These are phyloP conservation scores for Nicator chloris DNA, from an alignment of 2,113 vertebrate species.

Conservation along the genomic window DNA sequence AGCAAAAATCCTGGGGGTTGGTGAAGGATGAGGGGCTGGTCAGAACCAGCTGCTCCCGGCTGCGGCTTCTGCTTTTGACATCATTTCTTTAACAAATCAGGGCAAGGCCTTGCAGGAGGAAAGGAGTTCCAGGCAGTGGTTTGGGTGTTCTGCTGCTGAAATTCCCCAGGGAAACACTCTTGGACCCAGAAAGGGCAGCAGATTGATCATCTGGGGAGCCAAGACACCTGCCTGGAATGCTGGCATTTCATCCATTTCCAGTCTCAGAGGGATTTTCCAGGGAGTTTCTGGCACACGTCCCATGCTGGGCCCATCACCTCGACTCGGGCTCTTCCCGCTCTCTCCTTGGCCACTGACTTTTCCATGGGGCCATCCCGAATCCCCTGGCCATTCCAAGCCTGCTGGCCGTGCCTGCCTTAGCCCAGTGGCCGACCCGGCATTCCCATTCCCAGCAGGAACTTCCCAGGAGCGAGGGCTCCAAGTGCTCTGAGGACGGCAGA, in stretches of 20 bases:
- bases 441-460: neutral
- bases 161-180: neutral
- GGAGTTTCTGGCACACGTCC: neutral
- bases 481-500: neutral
- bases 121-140: accelerated
- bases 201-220: neutral
- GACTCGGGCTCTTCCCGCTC: accelerated
- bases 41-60: accelerated
- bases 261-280: neutral
- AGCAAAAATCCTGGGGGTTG: accelerated
- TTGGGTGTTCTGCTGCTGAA: neutral
- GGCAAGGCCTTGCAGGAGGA: neutral
- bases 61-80: neutral
- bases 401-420: accelerated
- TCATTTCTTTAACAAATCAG: conserved; percentile 51
- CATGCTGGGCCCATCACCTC: neutral
- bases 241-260: neutral
- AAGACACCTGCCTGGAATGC: neutral
- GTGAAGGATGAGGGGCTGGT: neutral
- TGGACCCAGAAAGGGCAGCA: neutral
- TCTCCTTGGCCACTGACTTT: neutral
- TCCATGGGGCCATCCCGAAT: no score
- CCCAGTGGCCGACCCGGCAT: accelerated
- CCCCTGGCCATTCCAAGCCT: no score
- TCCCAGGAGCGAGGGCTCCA: accelerated